These are phyloP conservation scores for Nymphalis c-album DNA, from an alignment of 2,888 invertebrate species.

Conservation along the genomic window DNA sequence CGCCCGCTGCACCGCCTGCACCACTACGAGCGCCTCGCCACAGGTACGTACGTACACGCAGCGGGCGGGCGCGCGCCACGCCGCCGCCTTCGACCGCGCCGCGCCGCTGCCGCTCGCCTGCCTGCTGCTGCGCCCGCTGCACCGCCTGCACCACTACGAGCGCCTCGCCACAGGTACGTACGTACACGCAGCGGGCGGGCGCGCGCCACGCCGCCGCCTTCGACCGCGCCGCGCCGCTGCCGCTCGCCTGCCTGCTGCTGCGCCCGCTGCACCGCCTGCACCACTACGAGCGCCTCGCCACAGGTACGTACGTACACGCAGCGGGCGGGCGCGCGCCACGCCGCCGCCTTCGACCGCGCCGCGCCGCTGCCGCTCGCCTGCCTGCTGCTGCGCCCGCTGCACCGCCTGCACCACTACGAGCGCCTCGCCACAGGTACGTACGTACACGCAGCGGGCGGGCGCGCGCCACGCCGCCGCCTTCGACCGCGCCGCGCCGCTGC, in stretches of 20 bases:
- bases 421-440: constrained; percentile 53
- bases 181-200: constrained; percentile 71
- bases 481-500: too few relatives aligned
- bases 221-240: constrained; percentile 86
- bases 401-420: constrained; percentile 92
- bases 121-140: constrained; percentile 93
- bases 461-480: too few relatives aligned
- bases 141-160: constrained; percentile 92
- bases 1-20: constrained; percentile 94
- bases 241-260: constrained; percentile 91
- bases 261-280: constrained; percentile 94
- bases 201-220: constrained; percentile 69
- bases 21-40: constrained; percentile 85
- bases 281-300: constrained; percentile 85
- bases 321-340: constrained; percentile 82
- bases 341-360: constrained; percentile 81
- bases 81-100: constrained; percentile 81
- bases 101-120: constrained; percentile 89
- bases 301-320: constrained; percentile 36
- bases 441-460: not conserved
- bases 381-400: constrained; percentile 93
- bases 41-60: constrained; percentile 36
- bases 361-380: constrained; percentile 89
- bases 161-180: constrained; percentile 53
- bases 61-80: constrained; percentile 82